Conservation (phyloP, 2,888 invertebrate species). For the Cryptophagus acutangulus region DNA sequence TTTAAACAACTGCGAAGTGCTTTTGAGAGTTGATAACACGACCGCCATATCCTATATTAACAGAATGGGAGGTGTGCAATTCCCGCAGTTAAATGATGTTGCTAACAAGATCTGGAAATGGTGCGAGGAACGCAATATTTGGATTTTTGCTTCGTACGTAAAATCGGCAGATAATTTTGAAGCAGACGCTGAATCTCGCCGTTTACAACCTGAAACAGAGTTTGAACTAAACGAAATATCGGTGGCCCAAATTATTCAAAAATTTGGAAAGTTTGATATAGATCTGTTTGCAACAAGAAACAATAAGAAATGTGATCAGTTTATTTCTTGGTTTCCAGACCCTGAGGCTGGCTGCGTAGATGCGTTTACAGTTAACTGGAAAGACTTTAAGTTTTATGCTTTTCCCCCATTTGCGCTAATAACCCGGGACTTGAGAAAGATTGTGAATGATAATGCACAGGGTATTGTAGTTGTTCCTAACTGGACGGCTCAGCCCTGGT, state of each 20-base stretch:
- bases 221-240: background rate
- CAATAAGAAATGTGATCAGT: slow-evolving; percentile 27
- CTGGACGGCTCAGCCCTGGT: slow-evolving; percentile 32
- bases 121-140: slow-evolving; percentile 8
- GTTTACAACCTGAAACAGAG: slow-evolving; percentile 1
- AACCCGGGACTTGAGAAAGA: slow-evolving; percentile 28
- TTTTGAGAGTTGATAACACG: slow-evolving; percentile 12
- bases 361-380: slow-evolving; percentile 28
- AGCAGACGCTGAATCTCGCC: slow-evolving; percentile 3
- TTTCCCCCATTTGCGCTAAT: slow-evolving; percentile 23
- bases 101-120: slow-evolving; percentile 10
- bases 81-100: background rate
- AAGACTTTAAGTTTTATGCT: slow-evolving; percentile 16
- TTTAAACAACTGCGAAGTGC: slow-evolving; percentile 6
- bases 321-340: slow-evolving; percentile 30
- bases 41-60: slow-evolving; percentile 12
- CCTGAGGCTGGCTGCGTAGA: slow-evolving; percentile 27
- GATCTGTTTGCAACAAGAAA: slow-evolving; percentile 8
- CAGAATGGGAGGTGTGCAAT: slow-evolving; percentile 7
- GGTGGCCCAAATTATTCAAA: background rate
- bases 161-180: slow-evolving; percentile 4
- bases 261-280: slow-evolving; percentile 8
- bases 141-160: slow-evolving; percentile 6
- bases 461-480: slow-evolving; percentile 31
- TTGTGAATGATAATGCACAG: slow-evolving; percentile 21